Evolutionary conservation across 2,888 invertebrate genomes (phyloP).

Genomic region (Allolobophora icterica): DNA sequence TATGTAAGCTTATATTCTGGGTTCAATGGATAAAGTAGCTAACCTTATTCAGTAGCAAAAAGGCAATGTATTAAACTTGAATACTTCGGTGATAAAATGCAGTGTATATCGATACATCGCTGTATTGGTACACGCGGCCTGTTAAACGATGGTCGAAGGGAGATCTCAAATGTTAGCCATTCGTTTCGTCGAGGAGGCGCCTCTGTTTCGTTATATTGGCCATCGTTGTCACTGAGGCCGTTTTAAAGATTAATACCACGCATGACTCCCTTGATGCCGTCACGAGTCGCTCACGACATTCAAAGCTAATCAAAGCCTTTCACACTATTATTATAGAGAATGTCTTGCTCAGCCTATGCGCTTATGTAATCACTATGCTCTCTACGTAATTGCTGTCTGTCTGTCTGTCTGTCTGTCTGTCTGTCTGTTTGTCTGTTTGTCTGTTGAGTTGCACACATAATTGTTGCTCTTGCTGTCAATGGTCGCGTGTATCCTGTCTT

Average conservation of each 20-base stretch:
- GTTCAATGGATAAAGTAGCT: no score
- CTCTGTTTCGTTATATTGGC: not conserved
- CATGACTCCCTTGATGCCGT: not conserved
- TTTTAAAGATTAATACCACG: not conserved
- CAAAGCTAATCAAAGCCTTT: not conserved
- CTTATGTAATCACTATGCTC: not conserved
- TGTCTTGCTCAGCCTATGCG: not conserved
- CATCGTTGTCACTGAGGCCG: not conserved
- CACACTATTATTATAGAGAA: not conserved
- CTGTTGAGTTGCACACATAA: not conserved
- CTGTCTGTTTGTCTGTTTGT: not conserved
- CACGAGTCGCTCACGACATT: not conserved
- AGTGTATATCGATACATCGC: no score
- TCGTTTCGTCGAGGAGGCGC: not conserved
- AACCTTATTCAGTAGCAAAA: no score
- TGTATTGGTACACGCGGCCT: no score
- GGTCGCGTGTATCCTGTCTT: no score
- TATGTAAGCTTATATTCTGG: no score
- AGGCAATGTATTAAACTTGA: no score
- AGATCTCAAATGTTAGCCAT: no score
- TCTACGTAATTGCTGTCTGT: not conserved
- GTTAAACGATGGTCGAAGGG: no score
- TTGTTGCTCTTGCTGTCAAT: no score
- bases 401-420: no score
- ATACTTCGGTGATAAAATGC: no score